Evolutionary conservation across 2,113 vertebrate genomes (phyloP).

Genomic region (Lucifuga dentata): DNA sequence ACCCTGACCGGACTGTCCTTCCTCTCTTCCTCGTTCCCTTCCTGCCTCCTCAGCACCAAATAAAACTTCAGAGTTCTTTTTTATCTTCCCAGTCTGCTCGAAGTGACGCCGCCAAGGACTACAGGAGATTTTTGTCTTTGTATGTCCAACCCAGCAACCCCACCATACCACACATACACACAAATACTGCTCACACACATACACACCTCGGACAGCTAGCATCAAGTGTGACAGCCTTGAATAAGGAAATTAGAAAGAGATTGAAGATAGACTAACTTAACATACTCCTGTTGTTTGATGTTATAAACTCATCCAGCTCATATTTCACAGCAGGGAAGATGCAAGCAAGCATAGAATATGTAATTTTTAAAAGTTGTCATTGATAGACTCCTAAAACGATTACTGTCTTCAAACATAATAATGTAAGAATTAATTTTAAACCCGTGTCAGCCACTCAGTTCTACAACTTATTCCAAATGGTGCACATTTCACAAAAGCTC

Average conservation of each 20-base stretch:
- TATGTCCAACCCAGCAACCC: background rate
- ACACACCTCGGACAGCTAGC: conserved; percentile 26
- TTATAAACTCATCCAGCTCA: conserved; percentile 40
- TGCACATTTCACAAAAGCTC: too few species aligned
- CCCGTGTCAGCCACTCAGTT: too few species aligned
- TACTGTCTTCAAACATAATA: too few species aligned
- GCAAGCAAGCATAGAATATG: conserved; percentile 15
- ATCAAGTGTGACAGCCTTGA: conserved; percentile 21
- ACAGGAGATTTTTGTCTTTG: conserved; percentile 47
- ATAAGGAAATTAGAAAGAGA: conserved; percentile 13
- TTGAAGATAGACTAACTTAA: conserved; percentile 24
- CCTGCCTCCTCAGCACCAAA: conserved; percentile 27
- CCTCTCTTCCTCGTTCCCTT: background rate
- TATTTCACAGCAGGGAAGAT: conserved; percentile 47
- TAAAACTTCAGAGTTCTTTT: conserved; percentile 57
- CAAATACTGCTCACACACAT: background rate
- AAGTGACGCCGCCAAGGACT: conserved; percentile 56
- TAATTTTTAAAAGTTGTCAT: conserved; percentile 8
- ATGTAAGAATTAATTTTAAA: too few species aligned
- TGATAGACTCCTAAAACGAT: conserved; percentile 13
- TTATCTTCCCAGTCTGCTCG: conserved; percentile 54
- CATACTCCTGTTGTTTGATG: conserved; percentile 49
- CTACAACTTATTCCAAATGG: too few species aligned
- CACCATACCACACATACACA: conserved; percentile 2
- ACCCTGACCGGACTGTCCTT: background rate